A percentile compares a stretch with the other conserved stretches of the same genome.
These are phyloP conservation scores for Bujurquina vittata DNA, from an alignment of 2,113 vertebrate species.

Conservation along the genomic window DNA sequence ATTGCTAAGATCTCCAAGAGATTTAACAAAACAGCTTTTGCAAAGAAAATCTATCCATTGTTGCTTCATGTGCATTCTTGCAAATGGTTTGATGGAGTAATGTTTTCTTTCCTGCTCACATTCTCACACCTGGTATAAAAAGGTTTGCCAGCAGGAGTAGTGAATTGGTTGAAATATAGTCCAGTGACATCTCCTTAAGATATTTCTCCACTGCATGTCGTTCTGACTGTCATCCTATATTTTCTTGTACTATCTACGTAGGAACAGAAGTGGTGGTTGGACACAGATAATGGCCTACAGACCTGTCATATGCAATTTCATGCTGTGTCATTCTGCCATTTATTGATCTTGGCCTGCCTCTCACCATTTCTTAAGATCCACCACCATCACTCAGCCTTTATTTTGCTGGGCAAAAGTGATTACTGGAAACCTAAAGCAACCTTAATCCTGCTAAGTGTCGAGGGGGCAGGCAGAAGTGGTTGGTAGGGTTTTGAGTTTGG, in stretches of 20 bases:
- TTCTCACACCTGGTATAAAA: slow-evolving; percentile 31
- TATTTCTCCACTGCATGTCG: slow-evolving; percentile 41
- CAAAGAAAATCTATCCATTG: slow-evolving; percentile 8
- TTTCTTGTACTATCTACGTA: slow-evolving; percentile 43
- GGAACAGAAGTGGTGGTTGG: slow-evolving; percentile 43
- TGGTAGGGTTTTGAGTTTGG: slow-evolving; percentile 56
- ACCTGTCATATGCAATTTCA: slow-evolving; percentile 68
- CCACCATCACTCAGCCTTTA: slow-evolving; percentile 61
- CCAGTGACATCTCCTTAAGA: slow-evolving; percentile 47
- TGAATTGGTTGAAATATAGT: slow-evolving; percentile 19
- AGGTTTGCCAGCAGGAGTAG: slow-evolving; percentile 1
- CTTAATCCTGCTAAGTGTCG: slow-evolving; percentile 62
- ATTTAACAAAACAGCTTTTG: slow-evolving; percentile 1
- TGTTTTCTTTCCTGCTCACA: background rate
- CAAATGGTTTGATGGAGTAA: slow-evolving; percentile 10
- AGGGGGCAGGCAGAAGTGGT: slow-evolving; percentile 57
- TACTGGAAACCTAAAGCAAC: slow-evolving; percentile 61
- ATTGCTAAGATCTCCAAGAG: slow-evolving; percentile 11
- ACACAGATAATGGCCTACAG: slow-evolving; percentile 60
- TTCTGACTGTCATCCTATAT: slow-evolving; percentile 49
- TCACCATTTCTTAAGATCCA: slow-evolving; percentile 45
- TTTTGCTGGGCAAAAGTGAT: slow-evolving; percentile 55
- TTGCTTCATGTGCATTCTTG: slow-evolving; percentile 41
- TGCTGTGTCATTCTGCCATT: slow-evolving; percentile 64
- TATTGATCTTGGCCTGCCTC: slow-evolving; percentile 56